These are phyloP conservation scores for Anabas testudineus DNA, from an alignment of 2,797 vertebrate species.

Conservation along the genomic window DNA sequence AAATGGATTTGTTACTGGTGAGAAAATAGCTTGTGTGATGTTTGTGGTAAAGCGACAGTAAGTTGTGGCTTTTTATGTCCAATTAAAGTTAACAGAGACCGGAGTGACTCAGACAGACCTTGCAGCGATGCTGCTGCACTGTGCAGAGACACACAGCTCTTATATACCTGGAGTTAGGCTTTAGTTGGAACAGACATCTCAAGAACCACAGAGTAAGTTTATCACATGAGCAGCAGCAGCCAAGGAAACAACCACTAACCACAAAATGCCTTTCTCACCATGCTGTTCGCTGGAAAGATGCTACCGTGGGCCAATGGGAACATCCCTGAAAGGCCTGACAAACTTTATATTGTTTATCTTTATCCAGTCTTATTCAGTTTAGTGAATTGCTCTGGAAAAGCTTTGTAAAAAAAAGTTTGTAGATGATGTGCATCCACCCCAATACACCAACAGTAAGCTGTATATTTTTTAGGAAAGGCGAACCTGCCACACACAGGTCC, in stretches of 20 bases:
- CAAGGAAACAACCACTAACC: conserved; percentile 18
- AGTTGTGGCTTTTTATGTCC: conserved; percentile 39
- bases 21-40: conserved; percentile 10
- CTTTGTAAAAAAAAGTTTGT: conserved; percentile 12
- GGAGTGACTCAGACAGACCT: conserved; percentile 19
- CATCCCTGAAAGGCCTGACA: conserved; percentile 41
- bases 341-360: conserved; percentile 40
- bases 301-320: conserved; percentile 19
- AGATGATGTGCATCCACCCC: conserved; percentile 10
- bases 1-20: conserved; percentile 9
- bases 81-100: conserved; percentile 23
- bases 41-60: conserved; percentile 19
- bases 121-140: conserved; percentile 2
- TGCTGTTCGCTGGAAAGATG: conserved; percentile 38
- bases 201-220: conserved; percentile 14
- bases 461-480: conserved; percentile 5
- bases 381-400: conserved; percentile 31
- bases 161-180: conserved; percentile 22
- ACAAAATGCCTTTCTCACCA: neutral
- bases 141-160: conserved; percentile 16
- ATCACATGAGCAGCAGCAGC: conserved; percentile 50
- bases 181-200: conserved; percentile 32
- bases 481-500: neutral
- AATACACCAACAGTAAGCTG: neutral
- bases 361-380: conserved; percentile 39